phyloP scores from a whole-genome alignment of 2,888 invertebrate species.

The Pomacea canaliculata region DNA sequence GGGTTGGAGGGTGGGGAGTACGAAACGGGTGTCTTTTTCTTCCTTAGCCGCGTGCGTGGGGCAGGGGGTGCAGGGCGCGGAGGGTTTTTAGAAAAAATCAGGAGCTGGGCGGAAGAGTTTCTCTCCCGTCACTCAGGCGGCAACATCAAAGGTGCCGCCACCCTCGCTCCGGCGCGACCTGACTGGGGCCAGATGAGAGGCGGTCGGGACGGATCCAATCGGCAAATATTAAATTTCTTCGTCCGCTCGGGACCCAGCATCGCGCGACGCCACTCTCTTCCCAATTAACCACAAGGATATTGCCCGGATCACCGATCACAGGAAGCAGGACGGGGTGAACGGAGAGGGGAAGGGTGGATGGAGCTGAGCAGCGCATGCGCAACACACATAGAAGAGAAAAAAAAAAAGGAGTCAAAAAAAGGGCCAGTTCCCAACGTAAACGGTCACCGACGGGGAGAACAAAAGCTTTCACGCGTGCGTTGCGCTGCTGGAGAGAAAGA shows the following conservation, averaged over 20 bases:
- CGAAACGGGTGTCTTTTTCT: background rate
- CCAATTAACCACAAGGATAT: constrained; percentile 16
- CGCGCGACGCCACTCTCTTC: background rate
- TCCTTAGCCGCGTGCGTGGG: too few relatives aligned
- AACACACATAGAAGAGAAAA: too few relatives aligned
- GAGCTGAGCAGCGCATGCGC: background rate
- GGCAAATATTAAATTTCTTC: constrained; percentile 15
- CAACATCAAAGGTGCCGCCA: constrained; percentile 25
- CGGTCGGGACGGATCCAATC: constrained; percentile 1
- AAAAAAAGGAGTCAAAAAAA: background rate
- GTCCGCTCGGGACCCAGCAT: constrained; percentile 1
- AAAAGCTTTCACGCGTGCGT: constrained; percentile 24
- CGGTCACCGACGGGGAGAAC: constrained; percentile 12
- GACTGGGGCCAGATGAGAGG: constrained; percentile 19
- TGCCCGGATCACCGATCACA: constrained; percentile 25
- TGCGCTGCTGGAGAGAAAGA: constrained; percentile 13
- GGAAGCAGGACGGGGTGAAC: constrained; percentile 15
- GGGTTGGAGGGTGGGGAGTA: background rate
- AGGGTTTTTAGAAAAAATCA: background rate
- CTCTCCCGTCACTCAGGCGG: constrained; percentile 16
- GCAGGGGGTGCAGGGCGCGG: constrained; percentile 9
- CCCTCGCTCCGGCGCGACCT: constrained; percentile 11
- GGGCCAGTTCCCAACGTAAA: constrained; percentile 4
- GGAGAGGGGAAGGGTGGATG: constrained; percentile 5
- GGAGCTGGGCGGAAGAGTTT: constrained; percentile 12